Conservation (phyloP, 1,140 invertebrate species). For the Drosophila novamexicana region DNA sequence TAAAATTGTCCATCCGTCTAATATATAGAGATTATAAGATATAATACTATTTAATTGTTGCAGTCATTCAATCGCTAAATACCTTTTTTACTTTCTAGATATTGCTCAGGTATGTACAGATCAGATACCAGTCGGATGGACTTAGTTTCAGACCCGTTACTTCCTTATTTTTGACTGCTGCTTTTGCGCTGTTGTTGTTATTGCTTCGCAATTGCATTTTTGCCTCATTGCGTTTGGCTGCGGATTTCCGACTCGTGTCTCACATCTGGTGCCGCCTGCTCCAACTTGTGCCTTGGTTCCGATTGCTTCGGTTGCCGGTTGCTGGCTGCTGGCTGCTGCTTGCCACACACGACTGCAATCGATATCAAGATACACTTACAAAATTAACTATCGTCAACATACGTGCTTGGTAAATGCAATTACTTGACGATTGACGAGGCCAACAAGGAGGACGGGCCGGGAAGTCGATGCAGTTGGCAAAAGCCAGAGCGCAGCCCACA, state of each 20-base stretch:
- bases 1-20: too few relatives aligned
- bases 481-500: slow-evolving; percentile 10
- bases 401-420: slow-evolving; percentile 82
- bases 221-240: slow-evolving; percentile 62
- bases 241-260: slow-evolving; percentile 39
- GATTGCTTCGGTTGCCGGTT: slow-evolving; percentile 30
- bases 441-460: slow-evolving; percentile 1
- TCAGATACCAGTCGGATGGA: not conserved
- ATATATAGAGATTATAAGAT: too few relatives aligned
- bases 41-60: too few relatives aligned
- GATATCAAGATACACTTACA: slow-evolving; percentile 83
- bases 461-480: slow-evolving; percentile 6
- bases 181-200: slow-evolving; percentile 27
- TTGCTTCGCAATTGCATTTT: slow-evolving; percentile 71
- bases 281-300: slow-evolving; percentile 17
- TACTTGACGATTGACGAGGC: slow-evolving; percentile 75
- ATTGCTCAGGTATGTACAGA: not conserved
- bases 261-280: slow-evolving; percentile 22
- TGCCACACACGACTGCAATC: slow-evolving; percentile 64
- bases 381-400: slow-evolving; percentile 83
- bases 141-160: not conserved
- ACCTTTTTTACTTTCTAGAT: not conserved
- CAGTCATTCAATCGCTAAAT: too few relatives aligned
- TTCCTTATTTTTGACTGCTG: slow-evolving; percentile 15
- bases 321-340: slow-evolving; percentile 22